Evolutionary conservation across 2,888 invertebrate genomes (phyloP).

Genomic region (Drosophila atripex): DNA sequence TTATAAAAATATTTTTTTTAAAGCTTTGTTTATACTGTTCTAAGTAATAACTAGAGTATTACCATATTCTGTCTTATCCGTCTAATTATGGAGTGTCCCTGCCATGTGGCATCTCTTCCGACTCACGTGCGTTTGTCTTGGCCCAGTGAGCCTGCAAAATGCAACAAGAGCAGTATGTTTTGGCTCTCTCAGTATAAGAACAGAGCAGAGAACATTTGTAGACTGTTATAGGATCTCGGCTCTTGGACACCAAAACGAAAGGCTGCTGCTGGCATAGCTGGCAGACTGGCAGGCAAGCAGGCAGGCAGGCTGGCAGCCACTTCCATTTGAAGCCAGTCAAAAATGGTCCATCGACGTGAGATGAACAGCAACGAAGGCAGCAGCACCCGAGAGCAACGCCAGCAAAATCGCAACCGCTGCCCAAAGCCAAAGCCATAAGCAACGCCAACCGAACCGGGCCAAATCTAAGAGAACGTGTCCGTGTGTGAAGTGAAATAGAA

Average conservation of each 20-base stretch:
- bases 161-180: conserved; percentile 59
- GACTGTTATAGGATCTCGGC: conserved; percentile 61
- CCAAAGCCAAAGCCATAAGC: conserved; percentile 37
- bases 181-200: conserved; percentile 34
- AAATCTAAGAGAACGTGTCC: conserved; percentile 35
- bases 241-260: conserved; percentile 19
- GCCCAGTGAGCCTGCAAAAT: conserved; percentile 38
- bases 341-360: conserved; percentile 83
- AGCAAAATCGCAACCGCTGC: conserved; percentile 42
- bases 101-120: conserved; percentile 4
- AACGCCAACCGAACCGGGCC: conserved; percentile 33
- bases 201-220: conserved; percentile 18
- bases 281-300: conserved; percentile 3
- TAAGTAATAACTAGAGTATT: neutral
- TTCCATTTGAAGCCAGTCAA: conserved; percentile 79
- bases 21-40: too few relatives aligned
- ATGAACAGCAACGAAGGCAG: conserved; percentile 79
- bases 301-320: conserved; percentile 44
- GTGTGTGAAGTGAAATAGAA: conserved; percentile 36
- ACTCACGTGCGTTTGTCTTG: conserved; percentile 54
- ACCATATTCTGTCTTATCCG: neutral
- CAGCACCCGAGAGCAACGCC: conserved; percentile 31
- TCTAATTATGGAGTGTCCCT: neutral
- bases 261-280: conserved; percentile 20
- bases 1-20: too few relatives aligned